These are phyloP conservation scores for Polypedilum vanderplanki DNA, from an alignment of 1,140 invertebrate genomes.

Conservation along the genomic window DNA sequence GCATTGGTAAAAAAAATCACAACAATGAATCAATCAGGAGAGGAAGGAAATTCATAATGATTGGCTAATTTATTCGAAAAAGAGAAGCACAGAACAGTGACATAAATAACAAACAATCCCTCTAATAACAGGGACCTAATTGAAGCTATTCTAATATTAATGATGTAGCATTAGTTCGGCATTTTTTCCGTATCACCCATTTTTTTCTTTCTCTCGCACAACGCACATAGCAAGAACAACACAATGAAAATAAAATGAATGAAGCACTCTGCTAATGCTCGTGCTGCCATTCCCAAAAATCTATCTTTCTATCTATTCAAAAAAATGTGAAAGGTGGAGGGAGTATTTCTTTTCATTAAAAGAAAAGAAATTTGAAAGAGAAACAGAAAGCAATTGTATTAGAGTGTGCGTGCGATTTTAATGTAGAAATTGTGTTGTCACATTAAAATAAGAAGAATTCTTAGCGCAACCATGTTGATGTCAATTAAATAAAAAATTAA, in stretches of 20 bases:
- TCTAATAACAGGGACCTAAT: constrained; percentile 22
- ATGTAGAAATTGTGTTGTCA: background rate
- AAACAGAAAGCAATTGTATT: too few species aligned
- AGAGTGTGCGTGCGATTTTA: background rate
- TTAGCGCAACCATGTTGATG: too few species aligned
- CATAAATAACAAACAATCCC: constrained; percentile 28
- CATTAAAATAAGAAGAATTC: too few species aligned
- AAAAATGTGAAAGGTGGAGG: too few species aligned
- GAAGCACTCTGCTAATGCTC: background rate
- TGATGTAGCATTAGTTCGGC: constrained; percentile 24
- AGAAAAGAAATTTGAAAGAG: background rate
- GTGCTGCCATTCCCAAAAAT: background rate
- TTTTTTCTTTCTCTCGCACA: background rate
- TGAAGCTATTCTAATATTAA: constrained; percentile 28
- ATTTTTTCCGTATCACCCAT: constrained; percentile 1
- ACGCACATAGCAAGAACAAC: background rate
- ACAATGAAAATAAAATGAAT: constrained; percentile 1
- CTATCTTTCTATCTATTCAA: constrained; percentile 15
- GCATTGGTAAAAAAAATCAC: background rate
- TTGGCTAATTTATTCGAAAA: constrained; percentile 6
- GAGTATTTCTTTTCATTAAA: background rate
- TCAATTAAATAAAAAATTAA: too few species aligned
- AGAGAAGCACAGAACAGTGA: background rate
- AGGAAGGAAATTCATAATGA: constrained; percentile 18
- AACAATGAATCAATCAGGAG: background rate